These are phyloP conservation scores for Gorsachius magnificus DNA, from an alignment of 2,797 vertebrate species.

Conservation along the genomic window DNA sequence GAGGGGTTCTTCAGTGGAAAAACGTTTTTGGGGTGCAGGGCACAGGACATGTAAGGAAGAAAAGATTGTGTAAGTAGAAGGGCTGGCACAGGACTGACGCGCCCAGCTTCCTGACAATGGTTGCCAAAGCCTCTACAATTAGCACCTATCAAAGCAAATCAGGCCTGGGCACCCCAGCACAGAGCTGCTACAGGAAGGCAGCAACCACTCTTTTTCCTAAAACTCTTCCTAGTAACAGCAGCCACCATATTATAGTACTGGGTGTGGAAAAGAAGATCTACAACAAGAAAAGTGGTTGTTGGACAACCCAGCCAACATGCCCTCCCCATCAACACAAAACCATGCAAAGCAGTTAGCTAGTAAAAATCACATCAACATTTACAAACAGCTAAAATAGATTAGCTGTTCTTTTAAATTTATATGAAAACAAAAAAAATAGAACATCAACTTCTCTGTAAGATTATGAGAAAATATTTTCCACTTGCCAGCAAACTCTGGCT, in stretches of 20 bases:
- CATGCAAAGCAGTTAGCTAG: not conserved
- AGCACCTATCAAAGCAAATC: not conserved
- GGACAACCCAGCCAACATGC: not conserved
- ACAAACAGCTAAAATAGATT: not conserved
- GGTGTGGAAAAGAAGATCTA: not conserved
- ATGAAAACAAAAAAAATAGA: not conserved
- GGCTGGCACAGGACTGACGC: not conserved
- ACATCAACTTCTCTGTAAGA: not conserved
- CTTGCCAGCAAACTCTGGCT: not conserved
- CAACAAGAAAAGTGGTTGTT: not conserved
- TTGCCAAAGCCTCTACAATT: not conserved
- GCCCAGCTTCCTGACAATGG: not conserved
- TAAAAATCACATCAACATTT: not conserved
- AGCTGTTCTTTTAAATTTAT: not conserved
- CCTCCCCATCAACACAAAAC: not conserved
- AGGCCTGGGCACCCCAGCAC: not conserved
- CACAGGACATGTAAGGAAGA: not conserved
- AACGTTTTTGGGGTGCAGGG: not conserved
- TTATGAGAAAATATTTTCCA: not conserved
- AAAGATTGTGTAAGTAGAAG: not conserved
- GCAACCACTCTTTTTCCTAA: no score
- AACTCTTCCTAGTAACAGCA: not conserved
- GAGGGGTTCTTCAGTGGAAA: not conserved
- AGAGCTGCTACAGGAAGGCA: not conserved
- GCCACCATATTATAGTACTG: not conserved